Base-by-base conservation (phyloP, 1,140 invertebrate species). In the Coenobita brevimanus region DNA sequence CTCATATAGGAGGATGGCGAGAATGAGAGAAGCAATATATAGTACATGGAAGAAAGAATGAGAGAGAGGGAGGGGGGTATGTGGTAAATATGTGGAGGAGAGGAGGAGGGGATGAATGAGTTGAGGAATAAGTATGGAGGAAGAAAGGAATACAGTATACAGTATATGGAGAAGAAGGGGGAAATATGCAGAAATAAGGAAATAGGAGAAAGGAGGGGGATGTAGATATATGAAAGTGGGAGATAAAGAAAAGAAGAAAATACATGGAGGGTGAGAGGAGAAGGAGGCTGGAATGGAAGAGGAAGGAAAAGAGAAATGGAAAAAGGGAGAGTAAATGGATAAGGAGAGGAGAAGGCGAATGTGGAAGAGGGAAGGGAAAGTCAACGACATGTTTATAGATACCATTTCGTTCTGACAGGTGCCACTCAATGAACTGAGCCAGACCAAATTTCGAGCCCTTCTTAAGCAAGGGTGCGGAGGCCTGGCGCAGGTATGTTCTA, bases 391-490 rank as follows among this genome's bases (percentile, higher is more conserved):
- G n/a, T n/a, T n/a, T 80, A 87, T 76, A 75, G 80, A 62, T 69
- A 64, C 24, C 85, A 80, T 80, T 80, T 60, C 79, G 78, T 54
- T 81, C 69, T 27, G 85, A 80, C 78, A 92, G 92, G 91, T 93
- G 93, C 92, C 93, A 93, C 92, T 94, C 94, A 93, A 96, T 94
- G 93, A 97, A 96, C 94, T 97, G 96, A 94, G 97, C 96, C 92
- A 98, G 94, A 92, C 96, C 97, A 93, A 98, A 97, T 91, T 97
- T 95, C 82, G 97, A 98, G 91, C 95, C 97, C 94, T 97, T 98
- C 93, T 98, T 97, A 91, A 98, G 93, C 91, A 97, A 95, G 33
- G 97, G 97, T 54, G 97, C 97, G 64, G 97, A 97, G 92, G 96
- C 96, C 93, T 98, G 97, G 24, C 97, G 95, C 92, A 94, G 96